Evolutionary conservation across 2,797 vertebrate species (phyloP), one percentile per base, ranked within the genome.

Genomic region (Neosilurus hyrtlii): DNA sequence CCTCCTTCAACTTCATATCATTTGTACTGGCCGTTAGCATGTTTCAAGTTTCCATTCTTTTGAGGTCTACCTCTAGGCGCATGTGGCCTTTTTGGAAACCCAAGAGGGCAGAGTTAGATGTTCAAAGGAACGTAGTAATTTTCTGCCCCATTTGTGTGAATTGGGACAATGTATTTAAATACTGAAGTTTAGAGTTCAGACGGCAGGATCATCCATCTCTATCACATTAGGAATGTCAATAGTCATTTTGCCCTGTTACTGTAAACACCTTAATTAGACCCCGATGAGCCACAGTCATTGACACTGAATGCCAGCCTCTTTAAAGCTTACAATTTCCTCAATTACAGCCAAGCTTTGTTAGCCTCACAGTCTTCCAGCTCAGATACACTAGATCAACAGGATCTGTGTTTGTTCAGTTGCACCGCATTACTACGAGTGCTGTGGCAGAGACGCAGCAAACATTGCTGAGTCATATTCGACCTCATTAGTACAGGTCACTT

Each of bases 351-450:
- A 83, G 85, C 79, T 88, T 89, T 86, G 84, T 57, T 54, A 85
- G 90, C 89, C 79, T 79, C 79, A 15, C 66, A 74, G 18, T 63
- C 88, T 91, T 89, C 79, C 51, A 72, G 56, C 59, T 76, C 86
- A 89, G 81, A 89, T 89, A 84, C 91, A 87, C 91, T 87, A 89
- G 86, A 89, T 90, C 91, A 94, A 90, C 90, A 90, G 89, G 88
- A 90, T 86, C 86, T 0, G 52, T 96, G 93, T 96, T 97, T 96
- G 90, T 95, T 96, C 95, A 96, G 95, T 97, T 97, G 95, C 93
- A 93, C 86, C 89, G 89, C 92, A 95, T 96, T 96, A 96, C 88
- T 88, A 91, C 83, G 87, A 93, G 85, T 80, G 90, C 91, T 87
- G 87, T 91, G 89, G 86, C 88, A 90, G 91, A 75, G 90, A 89